Percentiles rank a stretch among this genome's conserved stretches.
These are phyloP conservation scores for Galerucella nymphaeae DNA, from an alignment of 2,888 invertebrate genomes.

Conservation along the genomic window DNA sequence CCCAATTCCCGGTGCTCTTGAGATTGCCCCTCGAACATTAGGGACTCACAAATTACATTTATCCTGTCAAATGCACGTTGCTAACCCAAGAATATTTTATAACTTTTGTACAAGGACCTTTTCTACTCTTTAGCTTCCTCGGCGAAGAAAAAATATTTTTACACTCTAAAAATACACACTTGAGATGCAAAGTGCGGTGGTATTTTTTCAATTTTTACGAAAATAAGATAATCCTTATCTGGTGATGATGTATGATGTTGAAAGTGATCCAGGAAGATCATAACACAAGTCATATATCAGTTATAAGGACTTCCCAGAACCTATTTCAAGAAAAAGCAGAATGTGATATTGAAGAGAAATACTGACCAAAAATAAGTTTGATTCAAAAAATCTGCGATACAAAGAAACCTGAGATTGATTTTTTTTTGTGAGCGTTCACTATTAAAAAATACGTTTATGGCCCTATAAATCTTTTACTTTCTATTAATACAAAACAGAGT, in stretches of 20 bases:
- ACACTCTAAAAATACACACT: not conserved
- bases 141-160: slow-evolving; percentile 17
- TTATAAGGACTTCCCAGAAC: too few relatives aligned
- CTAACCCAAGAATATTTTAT: slow-evolving; percentile 56
- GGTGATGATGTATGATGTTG: too few relatives aligned
- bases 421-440: not conserved
- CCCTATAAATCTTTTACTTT: slow-evolving; percentile 23
- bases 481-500: slow-evolving; percentile 29
- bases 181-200: not conserved
- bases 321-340: too few relatives aligned
- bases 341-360: too few relatives aligned
- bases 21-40: slow-evolving; percentile 56
- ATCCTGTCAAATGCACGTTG: slow-evolving; percentile 60
- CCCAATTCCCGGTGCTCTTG: slow-evolving; percentile 57
- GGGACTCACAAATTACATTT: slow-evolving; percentile 61
- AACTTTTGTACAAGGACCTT: slow-evolving; percentile 55
- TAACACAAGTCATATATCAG: too few relatives aligned
- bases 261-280: too few relatives aligned
- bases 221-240: not conserved
- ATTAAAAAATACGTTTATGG: slow-evolving; percentile 21
- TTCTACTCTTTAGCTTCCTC: slow-evolving; percentile 41
- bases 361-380: not conserved
- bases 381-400: not conserved
- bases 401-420: not conserved
- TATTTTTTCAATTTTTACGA: not conserved